Evolutionary conservation across 2,888 invertebrate genomes (phyloP).

Genomic region (Hylaea fasciaria): DNA sequence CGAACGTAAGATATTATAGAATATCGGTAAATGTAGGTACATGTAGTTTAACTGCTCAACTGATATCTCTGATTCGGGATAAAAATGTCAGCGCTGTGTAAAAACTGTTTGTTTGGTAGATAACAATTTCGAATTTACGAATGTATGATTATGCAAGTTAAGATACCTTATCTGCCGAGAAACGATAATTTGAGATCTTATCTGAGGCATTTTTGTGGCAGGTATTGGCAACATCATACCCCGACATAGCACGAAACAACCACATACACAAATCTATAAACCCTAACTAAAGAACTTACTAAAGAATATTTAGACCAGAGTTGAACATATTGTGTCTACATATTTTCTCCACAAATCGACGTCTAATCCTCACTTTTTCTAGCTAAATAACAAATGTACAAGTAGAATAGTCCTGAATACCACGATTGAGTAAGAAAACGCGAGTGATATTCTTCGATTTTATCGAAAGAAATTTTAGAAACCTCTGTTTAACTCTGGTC

Average conservation of each 20-base stretch:
- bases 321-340: no score
- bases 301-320: no score
- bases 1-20: slow-evolving; percentile 3
- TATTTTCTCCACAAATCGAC: no score
- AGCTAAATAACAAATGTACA: no score
- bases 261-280: no score
- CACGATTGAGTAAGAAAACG: no score
- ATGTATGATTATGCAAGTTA: slow-evolving; percentile 34
- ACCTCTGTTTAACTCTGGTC: no score
- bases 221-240: slow-evolving; percentile 2
- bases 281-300: no score
- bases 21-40: slow-evolving; percentile 17
- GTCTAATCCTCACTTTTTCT: no score
- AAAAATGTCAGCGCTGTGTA: slow-evolving; percentile 38
- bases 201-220: slow-evolving; percentile 12
- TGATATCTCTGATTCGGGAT: slow-evolving; percentile 37
- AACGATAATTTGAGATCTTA: slow-evolving; percentile 25
- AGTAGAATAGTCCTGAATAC: no score
- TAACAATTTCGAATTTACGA: slow-evolving; percentile 39
- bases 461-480: no score
- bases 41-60: slow-evolving; percentile 22
- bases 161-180: slow-evolving; percentile 23
- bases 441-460: no score
- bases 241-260: background rate
- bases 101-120: slow-evolving; percentile 30